phyloP scores from a whole-genome alignment of 2,888 invertebrate genomes.

The Andrena bucephala region DNA sequence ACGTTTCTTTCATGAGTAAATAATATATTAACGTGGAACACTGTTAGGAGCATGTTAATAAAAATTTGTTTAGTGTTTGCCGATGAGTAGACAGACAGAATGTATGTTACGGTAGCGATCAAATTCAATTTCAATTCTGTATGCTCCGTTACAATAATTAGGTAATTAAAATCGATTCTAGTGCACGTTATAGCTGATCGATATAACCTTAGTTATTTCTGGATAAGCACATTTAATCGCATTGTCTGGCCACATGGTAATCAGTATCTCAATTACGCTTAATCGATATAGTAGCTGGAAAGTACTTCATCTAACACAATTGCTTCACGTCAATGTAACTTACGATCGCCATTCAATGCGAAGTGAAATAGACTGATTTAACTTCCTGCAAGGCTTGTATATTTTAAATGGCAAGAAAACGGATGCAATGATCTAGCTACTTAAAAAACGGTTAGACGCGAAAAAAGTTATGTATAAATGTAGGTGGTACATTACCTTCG shows the following conservation, averaged over 20 bases:
- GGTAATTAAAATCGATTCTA: slow-evolving; percentile 7
- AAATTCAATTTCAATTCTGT: slow-evolving; percentile 10
- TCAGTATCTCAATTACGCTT: slow-evolving; percentile 11
- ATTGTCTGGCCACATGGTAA: slow-evolving; percentile 13
- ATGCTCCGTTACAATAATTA: slow-evolving; percentile 10
- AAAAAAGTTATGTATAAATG: not conserved
- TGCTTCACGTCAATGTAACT: not conserved
- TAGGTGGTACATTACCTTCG: not conserved
- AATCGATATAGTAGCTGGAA: slow-evolving; percentile 3
- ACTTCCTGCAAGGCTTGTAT: not conserved
- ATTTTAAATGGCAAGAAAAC: not conserved
- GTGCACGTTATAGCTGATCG: slow-evolving; percentile 12
- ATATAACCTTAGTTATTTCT: slow-evolving; percentile 14
- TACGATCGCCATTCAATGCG: not conserved
- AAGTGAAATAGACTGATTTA: not conserved
- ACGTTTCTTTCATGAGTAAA: too few relatives aligned
- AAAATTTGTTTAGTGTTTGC: not conserved
- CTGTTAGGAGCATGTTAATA: too few relatives aligned
- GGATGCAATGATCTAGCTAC: not conserved
- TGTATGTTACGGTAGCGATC: not conserved
- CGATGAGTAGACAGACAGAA: not conserved
- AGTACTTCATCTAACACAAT: slow-evolving; percentile 13
- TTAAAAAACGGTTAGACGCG: not conserved
- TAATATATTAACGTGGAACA: too few relatives aligned
- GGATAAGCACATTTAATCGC: slow-evolving; percentile 16